Evolutionary conservation across 2,888 invertebrate genomes (phyloP), one percentile per base, ranked within the genome.

Genomic region (Drosophila melanocephala): DNA sequence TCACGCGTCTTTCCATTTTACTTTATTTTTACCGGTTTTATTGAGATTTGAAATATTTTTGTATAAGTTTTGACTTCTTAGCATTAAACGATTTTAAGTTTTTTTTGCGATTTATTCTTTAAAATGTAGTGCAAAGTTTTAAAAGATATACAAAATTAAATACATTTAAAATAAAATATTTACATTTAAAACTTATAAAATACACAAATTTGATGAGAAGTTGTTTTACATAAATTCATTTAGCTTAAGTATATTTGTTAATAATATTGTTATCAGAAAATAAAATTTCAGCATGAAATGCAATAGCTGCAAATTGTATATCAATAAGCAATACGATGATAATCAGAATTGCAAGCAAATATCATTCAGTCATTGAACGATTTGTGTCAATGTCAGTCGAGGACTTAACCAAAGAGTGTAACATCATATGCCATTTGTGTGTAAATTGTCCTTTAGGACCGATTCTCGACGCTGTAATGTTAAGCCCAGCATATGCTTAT

Each of bases 401-500:
- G 60, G 51, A 66, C 66, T 73, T 51, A 12, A 32, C 26, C n/a
- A 53, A 53, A 60, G 61, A 58, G 50, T 28, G 47, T 33, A 28
- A 32, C 32, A 51, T 33, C 47, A 14, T 51, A 32, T 22, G 44
- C 33, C 39, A 37, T 55, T 63, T 66, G 55, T 61, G 57, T 39
- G 44, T 76, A 76, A 79, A 79, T 79, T 66, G 81, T 39, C 65
- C 72, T 52, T 72, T 72, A 66, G 60, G 69, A 60, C 72, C 69
- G 53, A 55, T 72, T 75, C 50, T 62, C 63, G 65, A 75, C 72
- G 68, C 42, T 62, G 72, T 76, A 78, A 81, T 67, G 73, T 42
- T 69, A 72, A 70, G 66, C 81, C 70, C 84, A 66, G 75, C 84
- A 85, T 85, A 88, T 89, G 84, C 57, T 83, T 37, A 65, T 52